Evolutionary conservation across 2,888 invertebrate genomes (phyloP).

Genomic region (Eledona agricola): DNA sequence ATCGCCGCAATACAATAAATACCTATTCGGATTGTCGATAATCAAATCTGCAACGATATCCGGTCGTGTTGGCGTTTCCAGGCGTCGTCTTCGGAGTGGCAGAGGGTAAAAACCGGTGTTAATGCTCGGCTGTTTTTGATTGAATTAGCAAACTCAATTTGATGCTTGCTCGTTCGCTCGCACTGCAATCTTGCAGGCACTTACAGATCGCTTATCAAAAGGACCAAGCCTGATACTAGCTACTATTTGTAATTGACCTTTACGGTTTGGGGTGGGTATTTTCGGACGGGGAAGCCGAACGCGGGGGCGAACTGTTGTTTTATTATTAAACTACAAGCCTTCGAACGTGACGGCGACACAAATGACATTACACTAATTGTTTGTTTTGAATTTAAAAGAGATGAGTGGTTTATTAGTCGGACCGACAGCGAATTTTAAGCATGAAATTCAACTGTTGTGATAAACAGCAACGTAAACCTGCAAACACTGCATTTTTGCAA

Average conservation of each 20-base stretch:
- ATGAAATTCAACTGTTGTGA: no score
- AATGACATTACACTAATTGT: no score
- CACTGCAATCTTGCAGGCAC: constrained; percentile 34
- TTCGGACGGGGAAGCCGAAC: no score
- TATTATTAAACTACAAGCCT: no score
- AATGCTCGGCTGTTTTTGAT: constrained; percentile 36
- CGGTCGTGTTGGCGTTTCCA: not conserved
- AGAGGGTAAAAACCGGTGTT: constrained; percentile 17
- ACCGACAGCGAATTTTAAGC: no score
- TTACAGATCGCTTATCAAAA: constrained; percentile 40
- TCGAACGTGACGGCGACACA: no score
- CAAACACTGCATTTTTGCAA: no score
- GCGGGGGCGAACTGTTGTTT: no score
- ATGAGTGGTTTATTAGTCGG: no score
- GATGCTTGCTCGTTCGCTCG: constrained; percentile 31
- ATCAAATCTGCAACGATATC: not conserved
- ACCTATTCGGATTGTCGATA: not conserved
- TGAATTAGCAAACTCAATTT: constrained; percentile 39
- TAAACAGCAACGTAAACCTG: no score
- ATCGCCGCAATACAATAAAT: constrained; percentile 16
- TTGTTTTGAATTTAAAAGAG: no score
- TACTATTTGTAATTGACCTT: constrained; percentile 31
- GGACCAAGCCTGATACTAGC: constrained; percentile 20
- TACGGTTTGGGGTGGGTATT: no score
- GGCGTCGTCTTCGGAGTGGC: constrained; percentile 2